Base-by-base conservation (phyloP, 1,140 invertebrate species). In the Thereuonema tuberculata region DNA sequence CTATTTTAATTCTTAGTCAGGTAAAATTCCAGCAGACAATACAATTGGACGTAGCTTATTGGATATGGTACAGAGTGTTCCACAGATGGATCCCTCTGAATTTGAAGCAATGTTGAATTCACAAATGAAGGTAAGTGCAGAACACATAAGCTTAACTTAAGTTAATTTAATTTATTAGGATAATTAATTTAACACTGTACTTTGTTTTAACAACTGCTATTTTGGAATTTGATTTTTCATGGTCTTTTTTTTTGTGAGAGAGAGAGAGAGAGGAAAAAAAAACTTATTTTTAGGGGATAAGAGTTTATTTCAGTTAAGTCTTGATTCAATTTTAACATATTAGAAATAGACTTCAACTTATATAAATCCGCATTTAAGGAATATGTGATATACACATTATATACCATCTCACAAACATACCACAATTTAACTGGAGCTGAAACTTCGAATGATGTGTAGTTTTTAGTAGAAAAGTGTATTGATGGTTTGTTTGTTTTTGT, bases 61-160 rank as follows among this genome's bases (percentile, higher is more conserved):
- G 28, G 86, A 93, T 73, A 82, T 97, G 69, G 88, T 94, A 28
- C 85, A 89, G 73, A 86, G 87, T 27, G 84, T 94, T 56, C 93
- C 93, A 21, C 86, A 90, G 70, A 90, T 96, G 80, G 82, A 82
- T 21, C 80, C 82, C 37, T 88, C 93, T 69, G 84, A 93, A 69
- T 95, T 97, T 74, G 89, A 92, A 24, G 83, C 89, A 63, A 94
- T 96, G 87, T 86, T 97, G 69, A 95, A 93, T 67, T 87, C 89
- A 64, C 93, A 93, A 72, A 87, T 96, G 68, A 96, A 96, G 75
- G 82, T 83, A 70, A 63, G 55, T 60, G n/a, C n/a, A n/a, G n/a
- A n/a, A n/a, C n/a, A n/a, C n/a, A n/a, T n/a, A n/a, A 63, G 54
- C 20, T 63, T 14, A n/a, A n/a, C n/a, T 50, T 29, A 20, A 21